Evolutionary conservation across 2,888 invertebrate genomes (phyloP), one percentile per base, ranked within the genome.

Genomic region (Gastracanthus pulcherrimus): DNA sequence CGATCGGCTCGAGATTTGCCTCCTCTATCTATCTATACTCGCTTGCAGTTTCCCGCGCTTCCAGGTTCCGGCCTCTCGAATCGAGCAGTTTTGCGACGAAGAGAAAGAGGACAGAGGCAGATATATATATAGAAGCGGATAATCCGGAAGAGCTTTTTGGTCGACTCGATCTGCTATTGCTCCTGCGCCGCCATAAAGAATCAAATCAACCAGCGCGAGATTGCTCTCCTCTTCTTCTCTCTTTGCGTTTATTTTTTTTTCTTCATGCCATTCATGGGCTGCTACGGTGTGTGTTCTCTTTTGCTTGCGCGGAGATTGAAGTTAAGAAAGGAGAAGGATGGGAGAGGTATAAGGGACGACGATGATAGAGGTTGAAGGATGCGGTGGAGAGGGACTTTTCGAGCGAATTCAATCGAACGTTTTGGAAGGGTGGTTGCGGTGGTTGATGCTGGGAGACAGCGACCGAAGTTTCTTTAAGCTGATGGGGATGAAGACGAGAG

Each of bases 151-250:
- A 85, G 88, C 86, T 87, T 88, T 88, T 71, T 87, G 84, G 86
- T 85, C 86, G 88, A 89, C 86, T 89, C 87, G 87, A 89, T 87
- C 85, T 86, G 86, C 86, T 89, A 87, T 88, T 88, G 88, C 88
- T 88, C 86, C 86, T 9, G 16, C 87, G 87, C 88, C 88, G 85
- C 87, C 88, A 89, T 89, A 86, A 86, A 87, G 85, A 86, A 87
- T 87, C 86, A 87, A 87, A 87, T 87, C 86, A 86, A 86, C 81
- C 83, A 80, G 84, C 79, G 83, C 84, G 84, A 86, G 86, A 86
- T 86, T 86, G 85, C 84, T 84, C 81, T 78, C 70, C 51, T 11
- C 23, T 51, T 19, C 19, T 19, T 48, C 48, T n/a, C 48, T 48
- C 48, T 48, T 19, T 19, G 9, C 48, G n/a, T 19, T 48, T 19